Conservation (phyloP, 2,113 vertebrate species). For the Lophius piscatorius region DNA sequence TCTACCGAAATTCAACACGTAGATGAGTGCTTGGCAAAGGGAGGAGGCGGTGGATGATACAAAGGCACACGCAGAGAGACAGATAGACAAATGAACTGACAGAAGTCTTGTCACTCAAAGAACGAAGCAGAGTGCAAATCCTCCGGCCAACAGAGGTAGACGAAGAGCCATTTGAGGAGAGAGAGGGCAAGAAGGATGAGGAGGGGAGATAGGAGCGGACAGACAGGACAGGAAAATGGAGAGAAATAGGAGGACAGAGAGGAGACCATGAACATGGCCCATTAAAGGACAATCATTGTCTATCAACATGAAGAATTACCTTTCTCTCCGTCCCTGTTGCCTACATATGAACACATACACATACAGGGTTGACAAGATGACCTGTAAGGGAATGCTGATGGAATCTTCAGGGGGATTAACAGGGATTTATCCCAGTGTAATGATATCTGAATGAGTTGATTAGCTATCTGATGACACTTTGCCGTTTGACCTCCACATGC, state of each 20-base stretch:
- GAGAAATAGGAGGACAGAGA: conserved; percentile 41
- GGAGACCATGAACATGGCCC: conserved; percentile 54
- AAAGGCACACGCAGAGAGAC: conserved; percentile 11
- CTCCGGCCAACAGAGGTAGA: conserved; percentile 16
- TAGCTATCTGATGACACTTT: conserved; percentile 74
- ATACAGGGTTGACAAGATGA: conserved; percentile 35
- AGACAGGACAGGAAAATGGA: conserved; percentile 33
- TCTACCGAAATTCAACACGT: not conserved
- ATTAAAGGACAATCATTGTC: conserved; percentile 78
- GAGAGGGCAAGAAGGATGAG: conserved; percentile 32
- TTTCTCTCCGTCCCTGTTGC: conserved; percentile 53
- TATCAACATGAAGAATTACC: conserved; percentile 76
- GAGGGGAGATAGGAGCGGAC: conserved; percentile 18
- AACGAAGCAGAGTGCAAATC: conserved; percentile 42
- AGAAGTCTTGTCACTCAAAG: conserved; percentile 52
- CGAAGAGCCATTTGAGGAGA: conserved; percentile 20
- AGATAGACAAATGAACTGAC: conserved; percentile 27
- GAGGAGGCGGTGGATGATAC: conserved; percentile 10
- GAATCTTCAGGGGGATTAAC: conserved; percentile 76
- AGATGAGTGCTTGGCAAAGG: not conserved
- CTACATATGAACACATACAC: conserved; percentile 35
- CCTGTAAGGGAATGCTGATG: conserved; percentile 71
- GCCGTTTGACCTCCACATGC: conserved; percentile 68
- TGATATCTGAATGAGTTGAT: conserved; percentile 77
- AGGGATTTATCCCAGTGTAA: conserved; percentile 76